A percentile compares a stretch with the other conserved stretches of the same genome.
Evolutionary conservation across 2,888 invertebrate species (phyloP).

Genomic region (Drosophila merina): DNA sequence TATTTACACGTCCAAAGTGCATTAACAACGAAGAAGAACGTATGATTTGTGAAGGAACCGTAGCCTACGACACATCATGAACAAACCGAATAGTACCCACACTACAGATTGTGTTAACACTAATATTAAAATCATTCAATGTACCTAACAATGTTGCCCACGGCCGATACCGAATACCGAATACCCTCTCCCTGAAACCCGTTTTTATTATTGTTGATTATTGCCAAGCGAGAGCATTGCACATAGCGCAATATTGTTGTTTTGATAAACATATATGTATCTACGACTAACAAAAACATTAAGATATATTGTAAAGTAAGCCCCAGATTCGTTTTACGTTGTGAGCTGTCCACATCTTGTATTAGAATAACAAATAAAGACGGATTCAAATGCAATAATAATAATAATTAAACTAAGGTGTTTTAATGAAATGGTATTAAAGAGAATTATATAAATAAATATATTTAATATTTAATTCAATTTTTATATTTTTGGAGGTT

Average conservation of each 20-base stretch:
- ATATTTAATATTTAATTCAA: too few relatives aligned
- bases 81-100: constrained; percentile 18
- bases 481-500: too few relatives aligned
- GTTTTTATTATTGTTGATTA: constrained; percentile 34
- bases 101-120: constrained; percentile 33
- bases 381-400: constrained; percentile 7
- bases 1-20: constrained; percentile 46
- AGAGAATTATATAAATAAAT: too few relatives aligned
- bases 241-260: constrained; percentile 65
- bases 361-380: constrained; percentile 20
- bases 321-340: constrained; percentile 14
- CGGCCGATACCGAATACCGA: constrained; percentile 29
- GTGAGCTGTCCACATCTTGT: constrained; percentile 22
- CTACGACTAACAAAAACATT: constrained; percentile 42
- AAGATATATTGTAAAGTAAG: constrained; percentile 25
- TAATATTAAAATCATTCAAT: constrained; percentile 73
- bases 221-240: constrained; percentile 44
- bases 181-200: constrained; percentile 7
- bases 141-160: constrained; percentile 62
- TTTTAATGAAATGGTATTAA: background rate
- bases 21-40: constrained; percentile 48
- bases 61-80: constrained; percentile 9
- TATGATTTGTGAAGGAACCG: constrained; percentile 50
- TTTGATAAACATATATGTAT: constrained; percentile 73
- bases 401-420: background rate